These are phyloP conservation scores for Odontamblyopus rebecca DNA, from an alignment of 2,797 vertebrate species.

Conservation along the genomic window DNA sequence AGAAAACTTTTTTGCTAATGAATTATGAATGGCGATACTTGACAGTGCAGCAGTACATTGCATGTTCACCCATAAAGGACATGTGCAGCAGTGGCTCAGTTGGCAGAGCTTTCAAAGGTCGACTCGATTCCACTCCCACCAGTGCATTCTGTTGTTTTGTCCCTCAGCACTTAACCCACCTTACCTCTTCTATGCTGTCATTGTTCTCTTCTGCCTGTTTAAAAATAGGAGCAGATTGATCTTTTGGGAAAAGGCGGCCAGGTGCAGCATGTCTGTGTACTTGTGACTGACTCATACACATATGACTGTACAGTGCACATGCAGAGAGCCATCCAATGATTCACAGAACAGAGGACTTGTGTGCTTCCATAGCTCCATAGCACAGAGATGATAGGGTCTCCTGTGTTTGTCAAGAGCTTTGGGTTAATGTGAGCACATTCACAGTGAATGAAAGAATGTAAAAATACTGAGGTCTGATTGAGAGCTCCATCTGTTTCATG, in stretches of 20 bases:
- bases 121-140: background rate
- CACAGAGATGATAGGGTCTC: background rate
- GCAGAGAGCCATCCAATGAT: conserved; percentile 50
- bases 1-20: background rate
- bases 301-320: conserved; percentile 67
- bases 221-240: conserved; percentile 20
- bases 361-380: background rate
- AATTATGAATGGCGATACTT: background rate
- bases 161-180: background rate
- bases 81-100: background rate
- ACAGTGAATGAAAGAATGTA: conserved; percentile 39
- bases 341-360: background rate
- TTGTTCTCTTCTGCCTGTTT: conserved; percentile 9
- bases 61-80: background rate
- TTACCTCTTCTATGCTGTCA: conserved; percentile 7
- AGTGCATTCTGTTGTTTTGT: background rate
- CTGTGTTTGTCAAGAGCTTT: background rate
- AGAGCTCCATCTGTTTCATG: conserved; percentile 71
- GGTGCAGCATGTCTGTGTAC: conserved; percentile 37
- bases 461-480: conserved; percentile 49
- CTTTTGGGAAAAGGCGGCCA: conserved; percentile 31
- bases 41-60: background rate
- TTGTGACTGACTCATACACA: conserved; percentile 69
- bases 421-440: conserved; percentile 15
- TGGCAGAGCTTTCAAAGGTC: background rate